Base-by-base conservation (phyloP, 2,888 invertebrate genomes). In the Zaprionus lineosus region DNA sequence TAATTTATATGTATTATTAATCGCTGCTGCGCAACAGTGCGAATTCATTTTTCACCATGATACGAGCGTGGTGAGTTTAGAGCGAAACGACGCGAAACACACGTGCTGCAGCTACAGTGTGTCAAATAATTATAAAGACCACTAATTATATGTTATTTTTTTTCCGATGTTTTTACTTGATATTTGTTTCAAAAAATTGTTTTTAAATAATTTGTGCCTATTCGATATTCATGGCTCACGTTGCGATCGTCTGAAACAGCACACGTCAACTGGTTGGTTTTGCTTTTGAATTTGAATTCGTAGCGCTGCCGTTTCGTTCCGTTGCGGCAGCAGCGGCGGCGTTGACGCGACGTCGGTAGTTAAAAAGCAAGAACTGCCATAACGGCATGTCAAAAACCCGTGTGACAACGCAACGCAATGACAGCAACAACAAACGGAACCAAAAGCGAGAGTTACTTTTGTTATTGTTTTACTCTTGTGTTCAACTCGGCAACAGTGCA, bases 221-320 rank as follows among this genome's bases (percentile, higher is more conserved):
- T 28, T 6, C 21, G 14, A 3, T 18, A 28, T 12, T 24, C 28
- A 46, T 24, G 24, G 8, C 43, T 36, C 39, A 31, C 73, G 68
- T 67, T 72, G 63, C 60, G 64, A 71, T 60, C 67, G 68, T 58
- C 57, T 64, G 73, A 61, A 72, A 64, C 37, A 61, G 41, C 61
- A 83, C 83, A 79, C 76, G 81, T 83, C 79, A 72, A 83, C 79
- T 72, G 58, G 34, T 65, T 63, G 37, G 9, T 28, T 50, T 55
- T 47, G 28, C 55, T 46, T 47, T 51, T 14, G 33, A 39, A 46
- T 70, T 63, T 65, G 50, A 63, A 52, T 61, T 61, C 31, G 63
- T 57, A 36, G 55, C 69, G 51, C 47, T 29, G 40, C 36, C n/a
- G 56, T 15, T 59, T 44, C 26, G 52, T 14, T 29, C 33, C 19